Percentiles rank a stretch among this genome's conserved stretches.
Conservation (phyloP, 2,113 vertebrate genomes). For the Castor canadensis region DNA sequence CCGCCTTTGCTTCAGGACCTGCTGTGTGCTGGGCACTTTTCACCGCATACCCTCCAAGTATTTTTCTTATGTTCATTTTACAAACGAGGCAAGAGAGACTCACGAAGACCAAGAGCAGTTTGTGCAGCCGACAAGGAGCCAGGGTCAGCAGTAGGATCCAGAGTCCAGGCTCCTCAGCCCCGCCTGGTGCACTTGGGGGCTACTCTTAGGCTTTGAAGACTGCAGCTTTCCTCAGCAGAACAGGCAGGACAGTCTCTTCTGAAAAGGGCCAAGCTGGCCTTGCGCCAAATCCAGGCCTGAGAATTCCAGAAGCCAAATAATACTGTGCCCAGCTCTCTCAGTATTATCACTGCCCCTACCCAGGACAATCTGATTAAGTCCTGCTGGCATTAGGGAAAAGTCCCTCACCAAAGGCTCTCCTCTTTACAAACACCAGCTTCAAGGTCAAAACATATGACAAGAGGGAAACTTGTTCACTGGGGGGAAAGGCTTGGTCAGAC, state of each 20-base stretch:
- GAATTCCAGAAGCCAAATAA: neutral
- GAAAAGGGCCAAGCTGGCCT: neutral
- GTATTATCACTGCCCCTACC: neutral
- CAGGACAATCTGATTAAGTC: constrained; percentile 58
- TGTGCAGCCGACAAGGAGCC: neutral
- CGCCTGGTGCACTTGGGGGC: neutral
- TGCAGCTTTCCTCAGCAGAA: neutral
- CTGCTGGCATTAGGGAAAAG: constrained; percentile 33
- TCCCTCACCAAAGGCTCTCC: neutral
- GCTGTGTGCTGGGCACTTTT: neutral
- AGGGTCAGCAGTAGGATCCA: neutral
- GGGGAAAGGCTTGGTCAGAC: neutral
- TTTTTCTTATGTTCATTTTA: neutral
- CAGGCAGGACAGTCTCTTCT: neutral
- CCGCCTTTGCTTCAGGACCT: neutral
- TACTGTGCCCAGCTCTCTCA: neutral
- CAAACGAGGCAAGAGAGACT: neutral
- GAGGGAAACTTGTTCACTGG: constrained; percentile 3
- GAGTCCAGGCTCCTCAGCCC: too few relatives aligned
- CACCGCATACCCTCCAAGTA: neutral
- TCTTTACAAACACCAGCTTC: neutral
- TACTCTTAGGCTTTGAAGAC: neutral
- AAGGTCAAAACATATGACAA: neutral
- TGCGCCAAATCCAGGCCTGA: neutral
- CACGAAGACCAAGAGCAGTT: neutral